These are phyloP conservation scores for Coturnix japonica DNA, from an alignment of 2,113 vertebrate genomes.

Conservation along the genomic window DNA sequence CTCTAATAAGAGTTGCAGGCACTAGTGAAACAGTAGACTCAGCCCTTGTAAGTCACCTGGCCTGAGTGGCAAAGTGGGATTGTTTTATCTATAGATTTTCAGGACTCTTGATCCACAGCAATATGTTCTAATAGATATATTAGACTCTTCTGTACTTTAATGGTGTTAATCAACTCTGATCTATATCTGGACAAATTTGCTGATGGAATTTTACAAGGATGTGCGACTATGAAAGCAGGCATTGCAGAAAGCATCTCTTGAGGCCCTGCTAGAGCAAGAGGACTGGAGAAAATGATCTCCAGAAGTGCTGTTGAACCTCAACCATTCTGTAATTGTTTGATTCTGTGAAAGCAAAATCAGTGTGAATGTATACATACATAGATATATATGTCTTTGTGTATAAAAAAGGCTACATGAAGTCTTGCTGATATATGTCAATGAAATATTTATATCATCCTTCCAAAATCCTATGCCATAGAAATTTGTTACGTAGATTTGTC, in stretches of 20 bases:
- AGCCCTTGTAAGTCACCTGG: background rate
- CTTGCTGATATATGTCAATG: background rate
- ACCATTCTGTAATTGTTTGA: background rate
- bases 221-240: background rate
- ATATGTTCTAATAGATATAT: background rate
- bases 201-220: background rate
- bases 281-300: background rate
- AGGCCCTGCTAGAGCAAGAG: background rate
- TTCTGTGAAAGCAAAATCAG: background rate
- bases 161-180: background rate
- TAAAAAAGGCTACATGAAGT: background rate
- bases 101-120: background rate
- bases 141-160: background rate
- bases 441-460: background rate
- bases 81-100: background rate
- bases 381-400: fast-evolving
- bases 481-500: background rate
- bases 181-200: background rate
- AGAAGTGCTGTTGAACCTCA: background rate
- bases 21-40: background rate
- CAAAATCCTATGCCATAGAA: background rate
- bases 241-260: background rate
- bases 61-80: background rate
- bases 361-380: background rate
- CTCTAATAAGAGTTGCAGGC: background rate